Percentiles rank a stretch among this genome's conserved stretches.
Evolutionary conservation across 1,140 invertebrate species (phyloP).

Genomic region (Conus ventricosus): DNA sequence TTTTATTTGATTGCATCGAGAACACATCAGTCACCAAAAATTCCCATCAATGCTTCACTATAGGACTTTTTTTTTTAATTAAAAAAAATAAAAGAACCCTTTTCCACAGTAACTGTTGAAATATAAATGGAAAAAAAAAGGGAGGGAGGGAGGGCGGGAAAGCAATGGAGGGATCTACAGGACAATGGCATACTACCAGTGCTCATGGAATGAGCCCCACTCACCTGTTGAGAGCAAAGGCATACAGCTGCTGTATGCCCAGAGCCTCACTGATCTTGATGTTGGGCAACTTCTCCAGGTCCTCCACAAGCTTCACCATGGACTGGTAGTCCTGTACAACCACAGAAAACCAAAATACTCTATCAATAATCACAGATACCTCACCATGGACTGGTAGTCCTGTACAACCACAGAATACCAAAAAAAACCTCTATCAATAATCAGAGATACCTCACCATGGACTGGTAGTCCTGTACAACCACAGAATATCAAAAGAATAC

Average conservation of each 20-base stretch:
- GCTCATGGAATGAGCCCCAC: background rate
- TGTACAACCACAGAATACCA: conserved; percentile 69
- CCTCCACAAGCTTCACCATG: conserved; percentile 97
- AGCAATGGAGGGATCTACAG: too few relatives aligned
- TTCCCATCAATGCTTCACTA: too few relatives aligned
- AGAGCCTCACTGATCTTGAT: conserved; percentile 92
- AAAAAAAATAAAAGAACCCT: too few relatives aligned
- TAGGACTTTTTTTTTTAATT: too few relatives aligned
- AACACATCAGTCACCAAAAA: too few relatives aligned
- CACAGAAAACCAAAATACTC: background rate
- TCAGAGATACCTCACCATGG: conserved; percentile 87
- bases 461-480: conserved; percentile 90
- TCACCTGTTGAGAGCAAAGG: conserved; percentile 96
- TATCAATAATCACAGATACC: conserved; percentile 64
- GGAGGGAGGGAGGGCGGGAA: too few relatives aligned
- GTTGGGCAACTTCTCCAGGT: conserved; percentile 94
- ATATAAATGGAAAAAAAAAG: too few relatives aligned
- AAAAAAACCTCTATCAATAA: too few relatives aligned
- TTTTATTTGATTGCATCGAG: too few relatives aligned
- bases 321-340: conserved; percentile 92
- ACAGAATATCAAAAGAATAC: background rate
- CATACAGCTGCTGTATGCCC: conserved; percentile 94
- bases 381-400: conserved; percentile 99
- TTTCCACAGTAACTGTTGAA: too few relatives aligned
- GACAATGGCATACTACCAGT: too few relatives aligned